Evolutionary conservation across 53 echinoderm and acorn worm genomes (phyloP).

Genomic region (Mesocentrotus franciscanus): DNA sequence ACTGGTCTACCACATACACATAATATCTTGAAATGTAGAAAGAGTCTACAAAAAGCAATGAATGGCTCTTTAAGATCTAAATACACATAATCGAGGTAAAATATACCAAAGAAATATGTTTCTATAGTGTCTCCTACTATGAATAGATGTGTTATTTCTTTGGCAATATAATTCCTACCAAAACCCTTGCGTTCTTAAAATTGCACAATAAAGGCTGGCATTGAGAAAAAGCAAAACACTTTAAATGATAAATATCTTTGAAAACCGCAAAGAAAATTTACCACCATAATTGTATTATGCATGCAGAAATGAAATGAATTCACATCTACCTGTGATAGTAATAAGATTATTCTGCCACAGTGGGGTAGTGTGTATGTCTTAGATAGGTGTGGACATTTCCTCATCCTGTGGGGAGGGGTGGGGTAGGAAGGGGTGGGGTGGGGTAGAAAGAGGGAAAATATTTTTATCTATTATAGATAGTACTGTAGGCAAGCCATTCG

Average conservation of each 20-base stretch:
- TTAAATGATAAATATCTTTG: not conserved
- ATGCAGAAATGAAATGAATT: not conserved
- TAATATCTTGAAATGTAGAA: not conserved
- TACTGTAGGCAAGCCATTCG: no score
- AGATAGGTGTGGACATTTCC: no score
- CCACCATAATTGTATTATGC: not conserved
- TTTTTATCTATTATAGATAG: no score
- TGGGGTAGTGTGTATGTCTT: no score
- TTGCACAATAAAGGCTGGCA: not conserved
- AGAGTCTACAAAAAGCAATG: not conserved
- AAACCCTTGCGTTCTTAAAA: not conserved
- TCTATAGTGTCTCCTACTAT: not conserved
- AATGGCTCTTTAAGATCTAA: not conserved
- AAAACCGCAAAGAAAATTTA: not conserved
- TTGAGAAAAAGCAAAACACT: not conserved
- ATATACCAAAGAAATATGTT: not conserved
- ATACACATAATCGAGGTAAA: not conserved
- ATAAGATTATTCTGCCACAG: not conserved
- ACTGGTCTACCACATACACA: not conserved
- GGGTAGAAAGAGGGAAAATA: no score
- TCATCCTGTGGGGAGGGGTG: no score
- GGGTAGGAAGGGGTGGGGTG: no score
- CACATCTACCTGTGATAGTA: not conserved
- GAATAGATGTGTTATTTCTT: not conserved
- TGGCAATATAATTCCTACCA: not conserved